Conservation (phyloP, 2,797 vertebrate species). For the Rhyacichthys aspro region DNA sequence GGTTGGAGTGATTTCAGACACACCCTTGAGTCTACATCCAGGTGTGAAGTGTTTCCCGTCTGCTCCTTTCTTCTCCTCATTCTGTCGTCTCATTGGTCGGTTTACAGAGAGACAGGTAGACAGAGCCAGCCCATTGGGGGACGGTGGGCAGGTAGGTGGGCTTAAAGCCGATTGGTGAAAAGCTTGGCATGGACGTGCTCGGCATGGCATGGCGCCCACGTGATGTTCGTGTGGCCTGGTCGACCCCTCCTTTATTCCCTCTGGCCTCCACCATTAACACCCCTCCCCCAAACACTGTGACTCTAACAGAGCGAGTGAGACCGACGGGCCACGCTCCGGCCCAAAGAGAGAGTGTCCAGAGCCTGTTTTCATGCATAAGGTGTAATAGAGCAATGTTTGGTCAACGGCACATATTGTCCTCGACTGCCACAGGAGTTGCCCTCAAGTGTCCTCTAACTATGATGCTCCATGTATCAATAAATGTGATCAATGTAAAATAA, state of each 20-base stretch:
- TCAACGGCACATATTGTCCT: not conserved
- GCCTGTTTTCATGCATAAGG: not conserved
- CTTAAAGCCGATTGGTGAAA: slow-evolving; percentile 56
- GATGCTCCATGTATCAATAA: no score
- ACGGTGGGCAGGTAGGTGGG: slow-evolving; percentile 84
- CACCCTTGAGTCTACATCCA: slow-evolving; percentile 7
- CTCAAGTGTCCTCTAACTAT: no score
- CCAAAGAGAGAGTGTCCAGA: slow-evolving; percentile 1
- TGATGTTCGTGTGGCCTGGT: slow-evolving; percentile 22
- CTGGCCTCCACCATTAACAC: slow-evolving; percentile 50
- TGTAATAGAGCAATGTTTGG: not conserved
- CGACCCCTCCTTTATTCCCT: slow-evolving; percentile 30
- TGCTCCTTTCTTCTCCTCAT: slow-evolving; percentile 54
- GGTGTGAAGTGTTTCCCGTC: slow-evolving; percentile 19
- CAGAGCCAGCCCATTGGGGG: slow-evolving; percentile 78
- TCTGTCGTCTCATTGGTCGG: slow-evolving; percentile 81
- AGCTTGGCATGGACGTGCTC: slow-evolving; percentile 77
- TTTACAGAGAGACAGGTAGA: slow-evolving; percentile 83
- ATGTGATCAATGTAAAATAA: no score
- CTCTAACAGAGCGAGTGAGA: slow-evolving; percentile 12
- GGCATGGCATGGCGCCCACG: slow-evolving; percentile 76
- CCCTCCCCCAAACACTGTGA: slow-evolving; percentile 18
- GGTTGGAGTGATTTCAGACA: slow-evolving; percentile 13
- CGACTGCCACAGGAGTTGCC: no score
- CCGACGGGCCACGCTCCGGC: slow-evolving; percentile 24